Percentiles rank a stretch among this genome's conserved stretches.
Evolutionary conservation across 2,888 invertebrate genomes (phyloP).

Genomic region (Cordilura impudica): DNA sequence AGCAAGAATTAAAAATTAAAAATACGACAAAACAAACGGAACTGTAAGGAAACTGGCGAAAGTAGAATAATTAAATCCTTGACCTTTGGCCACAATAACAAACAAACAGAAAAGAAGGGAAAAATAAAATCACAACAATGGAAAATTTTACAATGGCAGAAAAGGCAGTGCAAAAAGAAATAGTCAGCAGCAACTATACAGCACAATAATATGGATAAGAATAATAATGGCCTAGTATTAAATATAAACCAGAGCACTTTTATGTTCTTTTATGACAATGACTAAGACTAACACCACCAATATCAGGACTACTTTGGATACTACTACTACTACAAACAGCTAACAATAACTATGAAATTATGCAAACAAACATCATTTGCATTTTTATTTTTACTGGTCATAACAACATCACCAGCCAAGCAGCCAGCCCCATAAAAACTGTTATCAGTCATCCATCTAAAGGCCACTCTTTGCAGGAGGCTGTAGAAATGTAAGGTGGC

Average conservation of each 20-base stretch:
- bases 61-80: slow-evolving; percentile 61
- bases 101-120: slow-evolving; percentile 5
- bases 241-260: slow-evolving; percentile 44
- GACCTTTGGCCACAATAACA: slow-evolving; percentile 50
- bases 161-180: not conserved
- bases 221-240: slow-evolving; percentile 13
- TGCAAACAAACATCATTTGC: slow-evolving; percentile 57
- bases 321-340: not conserved
- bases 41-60: slow-evolving; percentile 37
- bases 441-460: not conserved
- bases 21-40: not conserved
- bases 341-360: slow-evolving; percentile 34
- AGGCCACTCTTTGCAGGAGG: not conserved
- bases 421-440: not conserved
- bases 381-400: slow-evolving; percentile 56
- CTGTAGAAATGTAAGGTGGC: not conserved
- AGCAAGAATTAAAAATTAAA: not conserved
- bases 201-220: slow-evolving; percentile 24
- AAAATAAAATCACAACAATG: slow-evolving; percentile 2
- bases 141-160: not conserved
- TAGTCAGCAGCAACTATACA: slow-evolving; percentile 1
- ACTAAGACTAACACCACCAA: slow-evolving; percentile 6
- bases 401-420: slow-evolving; percentile 47
- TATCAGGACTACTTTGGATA: not conserved
- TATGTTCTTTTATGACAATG: no score